phyloP scores from a whole-genome alignment of 1,140 invertebrate genomes.

The Apis cerana region DNA sequence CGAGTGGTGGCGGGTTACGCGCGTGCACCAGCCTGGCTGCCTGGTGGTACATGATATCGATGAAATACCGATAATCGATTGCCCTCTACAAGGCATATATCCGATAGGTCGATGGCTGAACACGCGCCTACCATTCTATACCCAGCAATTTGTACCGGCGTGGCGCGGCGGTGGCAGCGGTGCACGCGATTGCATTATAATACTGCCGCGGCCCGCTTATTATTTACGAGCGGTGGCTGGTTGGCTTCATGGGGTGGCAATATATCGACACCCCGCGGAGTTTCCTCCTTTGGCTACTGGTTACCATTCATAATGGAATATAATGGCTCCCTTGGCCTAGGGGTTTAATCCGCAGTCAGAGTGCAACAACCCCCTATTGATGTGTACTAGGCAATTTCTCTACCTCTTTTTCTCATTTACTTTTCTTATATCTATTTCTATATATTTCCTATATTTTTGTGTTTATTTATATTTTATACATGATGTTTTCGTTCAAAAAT shows the following conservation, averaged over 20 bases:
- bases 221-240: conserved; percentile 66
- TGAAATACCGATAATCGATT: conserved; percentile 64
- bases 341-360: conserved; percentile 60
- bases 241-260: conserved; percentile 64
- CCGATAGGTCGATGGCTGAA: conserved; percentile 67
- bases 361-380: conserved; percentile 57
- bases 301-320: conserved; percentile 72
- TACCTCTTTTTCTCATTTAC: conserved; percentile 20
- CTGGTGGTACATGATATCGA: conserved; percentile 60
- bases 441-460: background rate
- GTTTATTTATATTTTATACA: too few species aligned
- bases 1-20: conserved; percentile 27
- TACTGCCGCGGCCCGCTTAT: conserved; percentile 55
- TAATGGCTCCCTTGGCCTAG: conserved; percentile 63
- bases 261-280: conserved; percentile 71
- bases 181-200: conserved; percentile 59
- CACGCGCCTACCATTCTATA: conserved; percentile 65
- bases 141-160: conserved; percentile 65
- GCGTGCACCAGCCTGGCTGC: conserved; percentile 31
- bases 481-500: too few species aligned
- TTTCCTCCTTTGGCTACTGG: conserved; percentile 71
- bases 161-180: conserved; percentile 50
- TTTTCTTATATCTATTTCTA: background rate
- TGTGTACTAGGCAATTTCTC: conserved; percentile 27
- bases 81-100: conserved; percentile 65